These are phyloP conservation scores for Polyommatus iphigenia DNA, from an alignment of 2,888 invertebrate genomes.

Conservation along the genomic window DNA sequence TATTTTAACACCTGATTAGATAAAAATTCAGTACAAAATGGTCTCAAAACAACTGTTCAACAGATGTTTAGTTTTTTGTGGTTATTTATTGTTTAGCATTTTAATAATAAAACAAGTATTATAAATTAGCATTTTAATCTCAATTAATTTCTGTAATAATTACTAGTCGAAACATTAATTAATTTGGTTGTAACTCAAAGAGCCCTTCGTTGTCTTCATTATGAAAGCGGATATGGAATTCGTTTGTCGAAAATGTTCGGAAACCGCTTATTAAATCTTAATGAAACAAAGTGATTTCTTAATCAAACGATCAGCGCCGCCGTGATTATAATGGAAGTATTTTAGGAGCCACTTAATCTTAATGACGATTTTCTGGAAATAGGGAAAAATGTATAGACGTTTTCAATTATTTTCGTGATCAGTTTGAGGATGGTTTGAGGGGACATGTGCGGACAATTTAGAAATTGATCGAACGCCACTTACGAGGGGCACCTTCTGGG, in stretches of 20 bases:
- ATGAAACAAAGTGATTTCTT: slow-evolving; percentile 6
- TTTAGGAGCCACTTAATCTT: slow-evolving; percentile 51
- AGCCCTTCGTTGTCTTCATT: background rate
- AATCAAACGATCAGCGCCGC: background rate
- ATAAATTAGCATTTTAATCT: too few species aligned
- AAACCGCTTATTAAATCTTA: background rate
- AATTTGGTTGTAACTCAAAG: background rate
- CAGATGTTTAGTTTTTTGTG: too few species aligned
- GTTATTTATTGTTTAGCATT: too few species aligned
- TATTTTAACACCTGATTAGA: too few species aligned
- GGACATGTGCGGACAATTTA: background rate
- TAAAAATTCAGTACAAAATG: too few species aligned
- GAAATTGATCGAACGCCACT: slow-evolving; percentile 5
- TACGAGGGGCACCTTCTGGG: background rate
- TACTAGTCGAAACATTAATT: background rate
- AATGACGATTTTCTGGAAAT: slow-evolving; percentile 65
- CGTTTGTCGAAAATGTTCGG: slow-evolving; percentile 5
- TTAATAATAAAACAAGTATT: too few species aligned
- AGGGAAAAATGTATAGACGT: slow-evolving; percentile 56
- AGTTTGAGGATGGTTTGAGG: slow-evolving; percentile 2
- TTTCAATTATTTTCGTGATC: slow-evolving; percentile 33
- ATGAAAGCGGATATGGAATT: background rate
- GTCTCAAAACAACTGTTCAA: too few species aligned
- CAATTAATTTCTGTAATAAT: background rate
- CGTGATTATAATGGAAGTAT: slow-evolving; percentile 40